Percentiles rank a stretch among this genome's conserved stretches.
Evolutionary conservation across 2,888 invertebrate species (phyloP).

Genomic region (Latrodectus elegans): DNA sequence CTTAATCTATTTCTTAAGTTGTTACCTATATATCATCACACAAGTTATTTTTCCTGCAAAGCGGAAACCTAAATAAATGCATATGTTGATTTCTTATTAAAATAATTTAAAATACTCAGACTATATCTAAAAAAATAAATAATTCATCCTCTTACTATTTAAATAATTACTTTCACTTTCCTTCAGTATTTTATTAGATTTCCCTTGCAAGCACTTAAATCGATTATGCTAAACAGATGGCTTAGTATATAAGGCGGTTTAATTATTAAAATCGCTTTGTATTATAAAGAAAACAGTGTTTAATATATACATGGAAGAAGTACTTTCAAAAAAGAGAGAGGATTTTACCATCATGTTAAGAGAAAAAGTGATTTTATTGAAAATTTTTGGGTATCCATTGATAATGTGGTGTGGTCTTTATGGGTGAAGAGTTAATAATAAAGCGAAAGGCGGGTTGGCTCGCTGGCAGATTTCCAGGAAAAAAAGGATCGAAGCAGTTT

Average conservation of each 20-base stretch:
- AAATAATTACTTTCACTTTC: too few relatives aligned
- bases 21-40: too few relatives aligned
- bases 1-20: too few relatives aligned
- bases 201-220: neutral
- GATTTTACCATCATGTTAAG: neutral
- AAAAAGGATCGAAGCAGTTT: constrained; percentile 67
- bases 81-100: too few relatives aligned
- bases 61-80: too few relatives aligned
- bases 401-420: constrained; percentile 44
- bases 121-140: too few relatives aligned
- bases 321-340: neutral
- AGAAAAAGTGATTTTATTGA: constrained; percentile 2
- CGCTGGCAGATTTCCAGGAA: constrained; percentile 59
- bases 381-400: neutral
- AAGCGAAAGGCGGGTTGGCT: constrained; percentile 52
- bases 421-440: constrained; percentile 68
- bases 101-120: too few relatives aligned
- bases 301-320: too few relatives aligned
- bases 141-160: too few relatives aligned
- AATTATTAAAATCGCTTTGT: neutral
- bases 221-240: neutral
- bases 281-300: too few relatives aligned
- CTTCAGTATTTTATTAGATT: neutral
- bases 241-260: neutral
- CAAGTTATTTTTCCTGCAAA: too few relatives aligned